Conservation (phyloP, 2,113 vertebrate genomes). For the Eulemur macaco region DNA sequence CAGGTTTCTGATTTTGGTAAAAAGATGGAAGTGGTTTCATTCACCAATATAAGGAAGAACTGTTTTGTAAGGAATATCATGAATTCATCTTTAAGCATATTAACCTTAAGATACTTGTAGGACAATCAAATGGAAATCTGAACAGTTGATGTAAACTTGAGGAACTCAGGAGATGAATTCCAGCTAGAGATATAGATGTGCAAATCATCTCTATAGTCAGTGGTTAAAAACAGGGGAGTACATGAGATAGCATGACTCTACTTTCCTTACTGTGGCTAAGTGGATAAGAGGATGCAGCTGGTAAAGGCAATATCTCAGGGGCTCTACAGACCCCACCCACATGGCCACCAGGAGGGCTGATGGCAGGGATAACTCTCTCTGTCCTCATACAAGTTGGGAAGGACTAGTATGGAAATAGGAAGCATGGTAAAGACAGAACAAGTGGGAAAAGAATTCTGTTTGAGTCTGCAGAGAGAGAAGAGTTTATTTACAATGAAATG, state of each 20-base stretch:
- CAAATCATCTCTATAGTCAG: background rate
- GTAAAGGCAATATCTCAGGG: background rate
- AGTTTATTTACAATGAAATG: background rate
- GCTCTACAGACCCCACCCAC: too few relatives aligned
- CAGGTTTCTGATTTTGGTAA: background rate
- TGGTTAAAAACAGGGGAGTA: background rate
- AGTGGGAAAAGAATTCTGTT: background rate
- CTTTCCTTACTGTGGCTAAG: background rate
- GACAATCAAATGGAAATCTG: background rate
- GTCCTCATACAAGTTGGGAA: background rate
- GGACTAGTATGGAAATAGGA: background rate
- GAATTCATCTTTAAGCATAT: background rate
- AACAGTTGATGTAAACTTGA: background rate
- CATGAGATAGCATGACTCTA: background rate
- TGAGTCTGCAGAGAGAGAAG: background rate
- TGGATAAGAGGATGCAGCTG: background rate
- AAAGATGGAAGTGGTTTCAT: background rate
- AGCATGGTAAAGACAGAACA: background rate
- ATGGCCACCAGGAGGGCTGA: background rate
- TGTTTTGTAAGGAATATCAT: background rate
- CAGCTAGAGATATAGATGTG: background rate
- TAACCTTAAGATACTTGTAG: background rate
- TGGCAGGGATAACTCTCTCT: too few relatives aligned
- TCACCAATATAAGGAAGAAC: background rate
- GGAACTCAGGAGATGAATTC: background rate